Percentiles rank a stretch among this genome's conserved stretches.
phyloP scores from a whole-genome alignment of 2,113 vertebrate genomes.

The Notiomystis cincta region DNA sequence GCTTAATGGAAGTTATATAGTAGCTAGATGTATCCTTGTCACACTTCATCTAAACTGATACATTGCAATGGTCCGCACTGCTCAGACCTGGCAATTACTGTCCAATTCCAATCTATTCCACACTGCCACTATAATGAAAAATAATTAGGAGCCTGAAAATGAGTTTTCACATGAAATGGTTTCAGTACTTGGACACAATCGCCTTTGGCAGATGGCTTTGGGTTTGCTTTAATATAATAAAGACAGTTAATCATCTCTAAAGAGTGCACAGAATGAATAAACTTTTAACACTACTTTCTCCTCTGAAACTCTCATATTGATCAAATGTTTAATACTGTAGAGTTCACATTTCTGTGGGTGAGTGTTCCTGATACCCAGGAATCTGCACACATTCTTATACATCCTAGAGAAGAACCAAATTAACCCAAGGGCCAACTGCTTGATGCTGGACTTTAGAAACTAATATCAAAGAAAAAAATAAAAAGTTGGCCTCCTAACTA shows the following conservation, averaged over 20 bases:
- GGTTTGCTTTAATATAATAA: constrained; percentile 91
- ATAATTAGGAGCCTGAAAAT: constrained; percentile 99
- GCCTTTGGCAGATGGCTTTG: constrained; percentile 91
- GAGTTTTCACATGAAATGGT: constrained; percentile 98
- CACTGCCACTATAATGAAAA: constrained; percentile 95
- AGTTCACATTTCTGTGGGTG: constrained; percentile 21
- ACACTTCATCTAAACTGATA: constrained; percentile 97
- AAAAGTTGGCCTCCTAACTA: not conserved
- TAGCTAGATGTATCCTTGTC: constrained; percentile 94
- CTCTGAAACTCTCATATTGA: constrained; percentile 73
- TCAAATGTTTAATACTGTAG: constrained; percentile 68
- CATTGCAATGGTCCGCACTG: constrained; percentile 86
- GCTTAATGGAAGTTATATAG: constrained; percentile 89
- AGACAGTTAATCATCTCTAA: constrained; percentile 93
- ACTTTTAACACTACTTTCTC: constrained; percentile 81
- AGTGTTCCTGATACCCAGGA: not conserved
- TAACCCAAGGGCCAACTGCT: not conserved
- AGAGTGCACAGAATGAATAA: constrained; percentile 84
- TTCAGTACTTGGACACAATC: constrained; percentile 94
- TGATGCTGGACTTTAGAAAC: not conserved
- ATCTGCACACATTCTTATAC: not conserved
- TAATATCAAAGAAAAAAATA: not conserved
- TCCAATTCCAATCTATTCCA: constrained; percentile 96
- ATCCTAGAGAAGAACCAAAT: not conserved
- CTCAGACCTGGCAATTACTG: constrained; percentile 95